A percentile compares a stretch with the other conserved stretches of the same genome.
phyloP scores from a whole-genome alignment of 2,797 vertebrate genomes.

The Sphaeramia orbicularis region DNA sequence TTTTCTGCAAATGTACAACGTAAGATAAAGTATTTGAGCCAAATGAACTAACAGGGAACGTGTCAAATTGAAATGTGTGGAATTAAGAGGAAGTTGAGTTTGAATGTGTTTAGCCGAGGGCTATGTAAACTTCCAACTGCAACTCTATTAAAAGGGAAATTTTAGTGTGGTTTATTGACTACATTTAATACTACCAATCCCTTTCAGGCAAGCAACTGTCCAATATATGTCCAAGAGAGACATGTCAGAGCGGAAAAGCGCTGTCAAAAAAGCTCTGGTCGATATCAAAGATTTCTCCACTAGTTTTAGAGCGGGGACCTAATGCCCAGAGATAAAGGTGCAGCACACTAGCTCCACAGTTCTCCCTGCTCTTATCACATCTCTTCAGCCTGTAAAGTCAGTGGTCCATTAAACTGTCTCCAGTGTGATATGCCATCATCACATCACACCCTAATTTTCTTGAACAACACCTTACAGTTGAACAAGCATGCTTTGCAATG shows the following conservation, averaged over 20 bases:
- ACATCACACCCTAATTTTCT: constrained; percentile 71
- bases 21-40: no score
- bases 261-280: constrained; percentile 37
- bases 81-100: no score
- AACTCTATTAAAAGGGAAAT: no score
- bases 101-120: no score
- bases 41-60: no score
- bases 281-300: constrained; percentile 38
- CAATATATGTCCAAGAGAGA: constrained; percentile 5
- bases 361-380: constrained; percentile 71
- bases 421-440: constrained; percentile 66
- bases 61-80: no score
- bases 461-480: constrained; percentile 73
- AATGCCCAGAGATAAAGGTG: constrained; percentile 48
- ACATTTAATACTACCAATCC: not conserved
- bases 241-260: constrained; percentile 7
- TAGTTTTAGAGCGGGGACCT: constrained; percentile 25
- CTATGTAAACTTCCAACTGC: no score
- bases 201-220: not conserved
- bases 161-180: constrained; percentile 1
- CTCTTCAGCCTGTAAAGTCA: constrained; percentile 73
- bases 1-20: no score
- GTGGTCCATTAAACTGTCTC: constrained; percentile 72
- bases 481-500: constrained; percentile 70
- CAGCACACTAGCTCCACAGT: constrained; percentile 20